Evolutionary conservation across 1,140 invertebrate species (phyloP).

Genomic region (Drosophila malerkotliana): DNA sequence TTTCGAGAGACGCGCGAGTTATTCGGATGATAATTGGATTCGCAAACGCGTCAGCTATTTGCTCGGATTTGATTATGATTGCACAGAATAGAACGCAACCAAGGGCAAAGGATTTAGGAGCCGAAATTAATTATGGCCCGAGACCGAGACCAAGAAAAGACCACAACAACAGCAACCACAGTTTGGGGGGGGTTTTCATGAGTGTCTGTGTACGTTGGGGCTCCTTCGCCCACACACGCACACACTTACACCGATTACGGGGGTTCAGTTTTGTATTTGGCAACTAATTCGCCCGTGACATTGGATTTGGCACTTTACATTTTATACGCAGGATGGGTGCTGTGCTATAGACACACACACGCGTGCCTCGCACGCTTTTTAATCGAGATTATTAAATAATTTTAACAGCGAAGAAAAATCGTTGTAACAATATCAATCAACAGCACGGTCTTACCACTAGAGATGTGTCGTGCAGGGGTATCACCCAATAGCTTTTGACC

Average conservation of each 20-base stretch:
- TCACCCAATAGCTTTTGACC: slow-evolving; percentile 9
- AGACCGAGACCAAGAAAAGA: background rate
- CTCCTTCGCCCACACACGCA: slow-evolving; percentile 62
- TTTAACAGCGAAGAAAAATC: slow-evolving; percentile 63
- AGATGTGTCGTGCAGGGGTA: slow-evolving; percentile 29
- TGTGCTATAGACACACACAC: slow-evolving; percentile 35
- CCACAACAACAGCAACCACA: slow-evolving; percentile 25
- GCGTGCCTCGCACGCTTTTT: slow-evolving; percentile 52
- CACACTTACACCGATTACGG: slow-evolving; percentile 30
- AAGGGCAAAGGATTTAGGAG: slow-evolving; percentile 62
- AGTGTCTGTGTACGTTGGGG: slow-evolving; percentile 28
- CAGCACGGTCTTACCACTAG: slow-evolving; percentile 56
- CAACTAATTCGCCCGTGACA: slow-evolving; percentile 24
- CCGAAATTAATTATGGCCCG: slow-evolving; percentile 37
- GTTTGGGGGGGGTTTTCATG: slow-evolving; percentile 10
- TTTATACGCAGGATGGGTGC: slow-evolving; percentile 38
- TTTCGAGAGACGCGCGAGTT: slow-evolving; percentile 42
- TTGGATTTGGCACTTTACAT: slow-evolving; percentile 51
- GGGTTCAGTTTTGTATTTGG: slow-evolving; percentile 41
- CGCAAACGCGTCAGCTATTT: slow-evolving; percentile 47
- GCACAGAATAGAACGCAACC: slow-evolving; percentile 5
- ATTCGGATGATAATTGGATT: slow-evolving; percentile 70
- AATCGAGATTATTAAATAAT: slow-evolving; percentile 35
- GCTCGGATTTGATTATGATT: slow-evolving; percentile 47
- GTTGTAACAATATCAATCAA: slow-evolving; percentile 71